Base-by-base conservation (phyloP, 2,797 vertebrate genomes). In the Gallinago stenura region DNA sequence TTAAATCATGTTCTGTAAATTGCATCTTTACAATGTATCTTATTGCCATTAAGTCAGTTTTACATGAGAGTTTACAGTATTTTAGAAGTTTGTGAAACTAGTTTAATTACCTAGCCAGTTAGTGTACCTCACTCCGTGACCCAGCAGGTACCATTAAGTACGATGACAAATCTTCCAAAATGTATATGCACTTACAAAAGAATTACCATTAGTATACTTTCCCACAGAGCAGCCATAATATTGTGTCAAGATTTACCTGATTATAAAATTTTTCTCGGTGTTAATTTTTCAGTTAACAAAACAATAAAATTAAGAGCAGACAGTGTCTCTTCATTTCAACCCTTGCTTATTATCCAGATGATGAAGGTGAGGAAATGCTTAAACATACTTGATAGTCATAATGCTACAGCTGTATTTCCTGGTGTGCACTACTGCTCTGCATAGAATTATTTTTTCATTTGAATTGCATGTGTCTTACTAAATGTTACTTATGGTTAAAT, bases 1-100 rank as follows among this genome's bases (percentile, higher is more conserved):
- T 57, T 88, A 94, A 95, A 69, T 71, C 33, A 83, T 31, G 30
- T 39, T 95, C 41, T 78, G n/a, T 54, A 95, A 97, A 95, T 53
- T 90, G 39, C 31, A 84, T 51, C 25, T 95, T 94, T 87, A 89
- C 14, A 9, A 84, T 24, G 14, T 24, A 72, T 35, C 48, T 46
- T 93, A 41, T 5, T 97, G 46, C 41, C 58, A 93, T 57, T 93
- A 86, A 89, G 87, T 35, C 46, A 85, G 64, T 39, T 89, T 91
- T 43, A 62, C 30, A 15, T 41, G 70, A 80, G 31, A 92, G 19
- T 51, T 68, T 70, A 43, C 92, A 75, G 80, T 21, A 87, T 72
- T 90, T 70, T 0, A 66, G 50, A 91, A 83, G 25, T 64, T 48
- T 64, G 35, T 68, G 94, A 30, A 90, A 94, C 68, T 24, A 77